Base-by-base conservation (phyloP, 2,113 vertebrate species). In the Aramus guarauna region DNA sequence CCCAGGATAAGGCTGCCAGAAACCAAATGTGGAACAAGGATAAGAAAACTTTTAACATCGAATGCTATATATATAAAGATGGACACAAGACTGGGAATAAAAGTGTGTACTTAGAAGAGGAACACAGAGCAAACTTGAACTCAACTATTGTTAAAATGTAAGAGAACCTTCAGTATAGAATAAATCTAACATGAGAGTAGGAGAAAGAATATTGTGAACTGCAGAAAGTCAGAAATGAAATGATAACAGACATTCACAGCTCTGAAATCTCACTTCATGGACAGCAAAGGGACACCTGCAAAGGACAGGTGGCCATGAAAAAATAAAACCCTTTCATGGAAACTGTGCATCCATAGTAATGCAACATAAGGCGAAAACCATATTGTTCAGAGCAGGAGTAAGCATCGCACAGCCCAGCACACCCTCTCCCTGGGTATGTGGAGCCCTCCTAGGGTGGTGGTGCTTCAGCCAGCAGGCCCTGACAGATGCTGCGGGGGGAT, bases 401-500 rank as follows among this genome's bases (percentile, higher is more conserved):
- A 77, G 83, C 59, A 16, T 12, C 4, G 69, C 75, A 59, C 0
- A 7, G 94, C 71, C 89, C 80, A 90, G 87, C 81, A 95, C 87
- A 95, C 66, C 91, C 69, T 97, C 87, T 85, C 80, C 80, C 90
- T 92, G 41, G 58, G 82, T 86, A 85, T 80, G 71, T 77, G 93
- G 32, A 85, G 64, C 87, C 73, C 82, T 85, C 73, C 59, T 67
- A 91, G 72, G 55, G 87, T 62, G 81, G 72, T 87, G 78, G 56
- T 39, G 50, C 80, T 88, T 66, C 36, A 86, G 79, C 86, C 79
- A 96, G 92, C 93, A 97, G 89, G 75, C 37, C 76, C 80, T 97
- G 95, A 92, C 96, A 96, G 95, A 95, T 95, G 96, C 84, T 96
- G 85, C 0, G 16, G 97, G 97, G 94, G 92, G 77, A 88, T 95